Evolutionary conservation across 2,888 invertebrate species (phyloP).

Genomic region (Drosophila parthenogenetica): DNA sequence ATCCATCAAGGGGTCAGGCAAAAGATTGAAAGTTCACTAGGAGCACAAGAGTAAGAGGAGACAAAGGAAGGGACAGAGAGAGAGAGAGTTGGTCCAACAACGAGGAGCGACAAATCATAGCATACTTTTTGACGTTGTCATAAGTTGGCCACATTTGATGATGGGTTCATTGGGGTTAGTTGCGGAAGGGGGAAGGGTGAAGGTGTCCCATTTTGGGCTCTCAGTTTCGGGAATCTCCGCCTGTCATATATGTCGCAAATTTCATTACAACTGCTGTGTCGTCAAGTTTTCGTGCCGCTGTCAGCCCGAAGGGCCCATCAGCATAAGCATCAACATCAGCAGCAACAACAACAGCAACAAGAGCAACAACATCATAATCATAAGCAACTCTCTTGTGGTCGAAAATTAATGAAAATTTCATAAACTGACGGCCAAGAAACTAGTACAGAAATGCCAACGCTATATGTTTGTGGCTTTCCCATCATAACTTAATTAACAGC

Average conservation of each 20-base stretch:
- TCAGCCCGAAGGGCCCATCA: conserved; percentile 70
- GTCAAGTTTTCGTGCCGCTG: conserved; percentile 76
- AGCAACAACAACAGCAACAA: conserved; percentile 24
- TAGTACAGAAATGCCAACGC: conserved; percentile 51
- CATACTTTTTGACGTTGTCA: conserved; percentile 72
- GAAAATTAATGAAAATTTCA: conserved; percentile 81
- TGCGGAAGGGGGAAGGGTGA: neutral
- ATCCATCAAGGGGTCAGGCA: conserved; percentile 48
- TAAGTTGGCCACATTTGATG: conserved; percentile 56
- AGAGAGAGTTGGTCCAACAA: conserved; percentile 16
- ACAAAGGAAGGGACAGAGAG: conserved; percentile 8
- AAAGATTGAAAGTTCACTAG: conserved; percentile 30
- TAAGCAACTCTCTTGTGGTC: conserved; percentile 74
- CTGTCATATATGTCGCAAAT: conserved; percentile 77
- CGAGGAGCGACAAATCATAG: conserved; percentile 65
- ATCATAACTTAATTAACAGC: conserved; percentile 82
- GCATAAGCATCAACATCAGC: conserved; percentile 47
- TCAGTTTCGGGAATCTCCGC: conserved; percentile 14
- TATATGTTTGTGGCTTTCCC: conserved; percentile 69
- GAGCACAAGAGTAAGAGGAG: neutral
- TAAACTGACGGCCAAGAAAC: conserved; percentile 63
- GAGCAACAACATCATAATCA: conserved; percentile 13
- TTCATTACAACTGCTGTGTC: conserved; percentile 77
- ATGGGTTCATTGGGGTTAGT: conserved; percentile 22
- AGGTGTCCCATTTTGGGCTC: conserved; percentile 3